Conservation (phyloP, 2,888 invertebrate genomes). For the Drosophila mayaguana region DNA sequence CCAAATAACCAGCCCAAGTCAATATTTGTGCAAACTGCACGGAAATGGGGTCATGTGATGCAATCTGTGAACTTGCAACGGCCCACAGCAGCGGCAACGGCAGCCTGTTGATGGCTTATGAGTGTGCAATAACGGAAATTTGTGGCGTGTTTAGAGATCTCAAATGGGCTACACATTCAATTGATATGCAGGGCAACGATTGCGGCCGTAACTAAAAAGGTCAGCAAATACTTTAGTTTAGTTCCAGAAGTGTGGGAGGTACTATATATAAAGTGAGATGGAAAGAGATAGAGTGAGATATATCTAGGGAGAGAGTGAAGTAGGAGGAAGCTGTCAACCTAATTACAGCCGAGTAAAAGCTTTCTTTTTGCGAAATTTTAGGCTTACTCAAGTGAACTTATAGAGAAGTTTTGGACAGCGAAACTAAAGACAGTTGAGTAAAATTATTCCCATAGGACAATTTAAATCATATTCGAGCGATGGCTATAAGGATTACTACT, state of each 20-base stretch:
- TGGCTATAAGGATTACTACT: no score
- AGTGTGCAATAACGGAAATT: constrained; percentile 43
- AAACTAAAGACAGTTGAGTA: no score
- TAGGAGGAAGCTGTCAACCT: no score
- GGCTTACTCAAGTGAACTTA: no score
- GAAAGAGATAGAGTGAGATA: neutral
- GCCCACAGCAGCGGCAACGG: constrained; percentile 5
- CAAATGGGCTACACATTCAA: constrained; percentile 42
- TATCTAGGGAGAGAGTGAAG: neutral
- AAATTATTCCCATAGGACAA: no score
- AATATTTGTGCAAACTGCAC: constrained; percentile 70
- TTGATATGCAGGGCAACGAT: constrained; percentile 51
- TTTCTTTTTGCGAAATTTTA: no score
- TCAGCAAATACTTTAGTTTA: constrained; percentile 29
- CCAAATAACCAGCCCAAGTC: constrained; percentile 55
- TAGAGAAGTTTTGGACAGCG: no score
- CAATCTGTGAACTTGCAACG: constrained; percentile 64
- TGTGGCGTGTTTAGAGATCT: constrained; percentile 33
- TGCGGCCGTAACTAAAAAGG: constrained; percentile 35
- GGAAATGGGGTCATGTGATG: constrained; percentile 69
- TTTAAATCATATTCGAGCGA: no score
- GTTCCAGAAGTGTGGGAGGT: neutral
- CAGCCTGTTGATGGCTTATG: constrained; percentile 21
- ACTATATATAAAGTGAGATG: neutral
- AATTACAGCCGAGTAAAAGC: no score